phyloP scores from a whole-genome alignment of 2,113 vertebrate species.

The Anseranas semipalmata region DNA sequence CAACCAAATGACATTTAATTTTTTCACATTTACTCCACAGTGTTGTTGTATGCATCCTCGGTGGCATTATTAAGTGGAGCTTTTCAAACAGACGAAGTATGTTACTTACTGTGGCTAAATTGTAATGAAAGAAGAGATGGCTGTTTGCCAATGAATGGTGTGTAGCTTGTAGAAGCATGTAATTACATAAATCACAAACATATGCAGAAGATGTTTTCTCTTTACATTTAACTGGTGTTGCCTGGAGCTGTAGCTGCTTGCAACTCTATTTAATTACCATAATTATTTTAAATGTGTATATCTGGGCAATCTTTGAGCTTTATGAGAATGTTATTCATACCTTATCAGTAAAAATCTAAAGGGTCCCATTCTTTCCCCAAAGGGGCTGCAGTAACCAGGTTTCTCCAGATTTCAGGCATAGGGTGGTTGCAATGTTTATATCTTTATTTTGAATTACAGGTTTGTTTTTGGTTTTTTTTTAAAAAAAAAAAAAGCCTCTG shows the following conservation, averaged over 20 bases:
- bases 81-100: slow-evolving; percentile 60
- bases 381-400: slow-evolving; percentile 36
- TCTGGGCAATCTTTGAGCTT: slow-evolving; percentile 72
- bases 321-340: slow-evolving; percentile 75
- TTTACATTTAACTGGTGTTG: slow-evolving; percentile 67
- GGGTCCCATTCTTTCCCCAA: slow-evolving; percentile 42
- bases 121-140: slow-evolving; percentile 63
- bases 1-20: slow-evolving; percentile 24
- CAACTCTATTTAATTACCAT: slow-evolving; percentile 74
- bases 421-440: slow-evolving; percentile 40
- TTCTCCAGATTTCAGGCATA: slow-evolving; percentile 44
- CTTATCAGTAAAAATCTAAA: slow-evolving; percentile 71
- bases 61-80: slow-evolving; percentile 48
- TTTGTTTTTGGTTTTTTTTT: too few species aligned
- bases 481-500: slow-evolving; percentile 48
- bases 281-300: slow-evolving; percentile 76
- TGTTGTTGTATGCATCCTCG: not conserved
- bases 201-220: slow-evolving; percentile 74
- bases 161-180: slow-evolving; percentile 71
- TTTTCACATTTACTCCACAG: slow-evolving; percentile 26
- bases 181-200: slow-evolving; percentile 77
- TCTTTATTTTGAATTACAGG: slow-evolving; percentile 59
- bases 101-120: slow-evolving; percentile 48
- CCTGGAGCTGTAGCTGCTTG: slow-evolving; percentile 72
- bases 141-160: slow-evolving; percentile 67